Evolutionary conservation across 2,888 invertebrate genomes (phyloP), one percentile per base, ranked within the genome.

Genomic region (Bimastos eiseni): DNA sequence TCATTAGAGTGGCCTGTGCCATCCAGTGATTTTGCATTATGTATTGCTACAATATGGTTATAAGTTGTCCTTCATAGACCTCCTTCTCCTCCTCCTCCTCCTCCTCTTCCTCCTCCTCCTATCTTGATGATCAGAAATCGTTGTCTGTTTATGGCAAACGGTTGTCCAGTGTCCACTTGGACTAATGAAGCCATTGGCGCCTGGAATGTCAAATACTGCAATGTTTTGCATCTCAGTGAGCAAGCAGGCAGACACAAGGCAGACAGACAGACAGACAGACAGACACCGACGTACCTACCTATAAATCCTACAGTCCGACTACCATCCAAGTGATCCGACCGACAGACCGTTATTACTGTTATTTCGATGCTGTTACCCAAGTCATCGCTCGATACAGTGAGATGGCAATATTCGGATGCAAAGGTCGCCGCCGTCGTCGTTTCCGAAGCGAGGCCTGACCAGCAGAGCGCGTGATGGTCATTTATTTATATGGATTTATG

Each of bases 401-500:
- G 70, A 70, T 70, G 70, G 70, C 70, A 70, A 70, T 70, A 70
- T 70, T 70, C 70, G 11, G 70, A 70, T 70, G 70, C 70, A 70
- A 70, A 70, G 70, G n/a, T 70, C 70, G n/a, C 11, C 70, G n/a
- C 8, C n/a, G 21, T 55, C 70, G n/a, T n/a, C n/a, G 21, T 55
- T 55, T 55, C 55, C 30, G 30, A 55, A 55, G 55, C 30, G 5
- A 55, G n/a, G n/a, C 30, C 70, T 11, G 30, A 70, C 70, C n/a
- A n/a, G n/a, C 70, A 70, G 30, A n/a, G 70, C n/a, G 70, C 70
- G n/a, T 70, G 70, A 70, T 70, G n/a, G 70, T 70, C 70, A n/a
- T 70, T 70, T 70, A 70, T 70, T 70, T 70, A 70, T n/a, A 70
- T 70, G 70, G 70, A 70, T 70, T 70, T 70, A 70, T 70, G 70